A percentile compares a stretch with the other conserved stretches of the same genome.
These are phyloP conservation scores for Diploptera punctata DNA, from an alignment of 2,888 invertebrate genomes.

Conservation along the genomic window DNA sequence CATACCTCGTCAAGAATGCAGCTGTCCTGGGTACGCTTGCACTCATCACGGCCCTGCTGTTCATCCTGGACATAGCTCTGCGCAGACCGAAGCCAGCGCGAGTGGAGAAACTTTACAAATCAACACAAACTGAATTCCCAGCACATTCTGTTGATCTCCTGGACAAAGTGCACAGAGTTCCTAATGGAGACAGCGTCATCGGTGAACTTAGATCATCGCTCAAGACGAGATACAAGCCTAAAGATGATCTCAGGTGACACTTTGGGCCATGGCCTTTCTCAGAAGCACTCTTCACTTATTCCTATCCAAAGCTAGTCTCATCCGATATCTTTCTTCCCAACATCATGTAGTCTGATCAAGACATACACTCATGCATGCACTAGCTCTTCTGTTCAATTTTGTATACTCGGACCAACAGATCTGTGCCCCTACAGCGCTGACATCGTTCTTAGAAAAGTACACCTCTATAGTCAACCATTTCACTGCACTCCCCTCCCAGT, in stretches of 20 bases:
- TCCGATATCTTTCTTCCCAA: too few species aligned
- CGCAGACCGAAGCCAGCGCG: slow-evolving; percentile 15
- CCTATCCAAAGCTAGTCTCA: too few species aligned
- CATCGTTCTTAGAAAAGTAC: too few species aligned
- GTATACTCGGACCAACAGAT: too few species aligned
- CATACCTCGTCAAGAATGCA: slow-evolving; percentile 71
- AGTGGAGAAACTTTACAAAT: slow-evolving; percentile 7
- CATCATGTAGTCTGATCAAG: too few species aligned
- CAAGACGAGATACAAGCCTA: slow-evolving; percentile 3
- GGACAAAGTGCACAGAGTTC: slow-evolving; percentile 10
- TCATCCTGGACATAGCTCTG: slow-evolving; percentile 65
- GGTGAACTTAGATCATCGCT: slow-evolving; percentile 30
- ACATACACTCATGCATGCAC: too few species aligned
- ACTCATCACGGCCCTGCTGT: slow-evolving; percentile 69
- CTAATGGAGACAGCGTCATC: slow-evolving; percentile 18
- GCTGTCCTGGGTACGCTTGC: slow-evolving; percentile 73
- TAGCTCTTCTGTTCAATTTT: too few species aligned
- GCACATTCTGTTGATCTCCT: slow-evolving; percentile 4
- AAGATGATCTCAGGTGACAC: not conserved
- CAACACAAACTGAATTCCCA: slow-evolving; percentile 21
- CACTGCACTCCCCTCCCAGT: too few species aligned
- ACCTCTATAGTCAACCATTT: too few species aligned
- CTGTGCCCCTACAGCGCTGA: too few species aligned
- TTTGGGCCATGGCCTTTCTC: too few species aligned
- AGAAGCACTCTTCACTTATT: too few species aligned